phyloP scores from a whole-genome alignment of 2,113 vertebrate genomes.

The Tupaia chinensis region DNA sequence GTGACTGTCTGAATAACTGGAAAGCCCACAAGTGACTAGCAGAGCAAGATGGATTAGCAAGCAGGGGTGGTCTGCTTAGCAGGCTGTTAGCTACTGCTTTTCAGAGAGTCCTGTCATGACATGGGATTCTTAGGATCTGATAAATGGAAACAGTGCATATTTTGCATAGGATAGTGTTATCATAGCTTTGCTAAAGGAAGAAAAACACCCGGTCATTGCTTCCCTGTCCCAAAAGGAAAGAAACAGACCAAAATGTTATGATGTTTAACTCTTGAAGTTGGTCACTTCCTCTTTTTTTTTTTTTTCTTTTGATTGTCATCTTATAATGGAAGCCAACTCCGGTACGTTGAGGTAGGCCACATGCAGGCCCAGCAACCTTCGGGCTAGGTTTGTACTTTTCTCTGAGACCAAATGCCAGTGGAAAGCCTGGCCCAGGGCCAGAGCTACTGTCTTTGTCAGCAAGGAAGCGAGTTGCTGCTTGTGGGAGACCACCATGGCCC shows the following conservation, averaged over 20 bases:
- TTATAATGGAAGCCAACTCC: neutral
- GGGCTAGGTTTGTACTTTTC: neutral
- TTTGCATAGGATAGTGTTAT: neutral
- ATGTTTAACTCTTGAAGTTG: neutral
- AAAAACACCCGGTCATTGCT: neutral
- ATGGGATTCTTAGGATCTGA: neutral
- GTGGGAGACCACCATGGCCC: neutral
- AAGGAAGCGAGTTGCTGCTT: neutral
- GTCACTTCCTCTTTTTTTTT: neutral
- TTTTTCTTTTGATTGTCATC: neutral
- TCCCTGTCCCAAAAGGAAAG: neutral
- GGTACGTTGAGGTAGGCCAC: neutral
- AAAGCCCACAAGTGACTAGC: neutral
- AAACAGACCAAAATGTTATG: neutral
- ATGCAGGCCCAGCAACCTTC: neutral
- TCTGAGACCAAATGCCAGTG: neutral
- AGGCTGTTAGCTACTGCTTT: neutral
- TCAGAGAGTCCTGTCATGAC: neutral
- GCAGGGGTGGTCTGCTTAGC: neutral
- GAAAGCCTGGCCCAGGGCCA: neutral
- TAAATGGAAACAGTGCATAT: neutral
- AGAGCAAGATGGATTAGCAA: neutral
- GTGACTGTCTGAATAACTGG: neutral
- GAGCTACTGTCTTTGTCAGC: neutral
- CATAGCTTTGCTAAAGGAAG: conserved; percentile 1